Conservation (phyloP, 1,140 invertebrate genomes). For the Pteromalus puparum region DNA sequence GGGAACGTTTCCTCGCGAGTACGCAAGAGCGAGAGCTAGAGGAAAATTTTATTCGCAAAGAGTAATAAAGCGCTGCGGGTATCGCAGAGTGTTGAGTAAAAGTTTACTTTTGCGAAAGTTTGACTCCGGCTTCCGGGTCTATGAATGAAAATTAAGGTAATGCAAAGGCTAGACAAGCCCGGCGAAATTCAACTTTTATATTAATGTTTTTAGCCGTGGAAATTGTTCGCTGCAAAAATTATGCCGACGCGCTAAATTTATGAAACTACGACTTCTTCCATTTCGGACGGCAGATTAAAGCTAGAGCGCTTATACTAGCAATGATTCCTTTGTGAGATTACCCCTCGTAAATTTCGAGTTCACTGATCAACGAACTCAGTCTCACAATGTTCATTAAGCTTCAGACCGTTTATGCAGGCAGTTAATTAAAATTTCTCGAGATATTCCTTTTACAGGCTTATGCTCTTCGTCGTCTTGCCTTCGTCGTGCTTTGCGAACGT, state of each 20-base stretch:
- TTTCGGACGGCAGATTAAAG: not conserved
- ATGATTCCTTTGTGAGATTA: not conserved
- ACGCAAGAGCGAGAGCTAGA: not conserved
- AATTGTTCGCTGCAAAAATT: conserved; percentile 25
- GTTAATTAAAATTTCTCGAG: not conserved
- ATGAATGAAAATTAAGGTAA: conserved; percentile 52
- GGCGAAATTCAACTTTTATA: conserved; percentile 41
- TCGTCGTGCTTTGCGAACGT: not conserved
- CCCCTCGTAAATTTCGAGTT: not conserved
- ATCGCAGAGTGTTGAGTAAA: conserved; percentile 36
- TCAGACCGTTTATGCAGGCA: not conserved
- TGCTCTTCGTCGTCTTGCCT: too few relatives aligned
- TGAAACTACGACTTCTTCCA: not conserved
- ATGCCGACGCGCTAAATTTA: not conserved
- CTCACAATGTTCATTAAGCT: not conserved
- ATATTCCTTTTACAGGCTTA: not conserved
- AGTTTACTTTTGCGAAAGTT: conserved; percentile 46
- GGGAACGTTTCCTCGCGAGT: conserved; percentile 1
- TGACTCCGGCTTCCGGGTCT: conserved; percentile 33
- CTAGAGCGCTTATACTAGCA: not conserved
- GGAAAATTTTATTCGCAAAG: conserved; percentile 46
- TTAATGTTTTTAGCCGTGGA: conserved; percentile 24
- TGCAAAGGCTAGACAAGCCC: conserved; percentile 23
- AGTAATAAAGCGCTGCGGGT: conserved; percentile 44
- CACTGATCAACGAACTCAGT: not conserved